Evolutionary conservation across 1,140 invertebrate genomes (phyloP), one percentile per base, ranked within the genome.

Genomic region (Saccostrea glomerata): DNA sequence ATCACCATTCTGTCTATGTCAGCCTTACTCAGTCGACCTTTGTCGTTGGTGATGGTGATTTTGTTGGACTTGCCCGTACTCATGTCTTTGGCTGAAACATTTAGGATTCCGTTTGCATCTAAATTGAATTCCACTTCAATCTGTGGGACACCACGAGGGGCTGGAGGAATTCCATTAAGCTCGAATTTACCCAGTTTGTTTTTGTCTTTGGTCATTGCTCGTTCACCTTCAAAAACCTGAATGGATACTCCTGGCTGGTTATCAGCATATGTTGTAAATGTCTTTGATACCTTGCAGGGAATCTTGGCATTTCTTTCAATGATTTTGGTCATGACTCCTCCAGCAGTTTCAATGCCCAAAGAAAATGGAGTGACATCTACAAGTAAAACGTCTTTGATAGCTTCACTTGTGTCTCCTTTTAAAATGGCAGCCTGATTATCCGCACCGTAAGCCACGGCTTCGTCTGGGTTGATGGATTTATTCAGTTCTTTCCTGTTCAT

Each of bases 131-230:
- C 96, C 12, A 96, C 94, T 77, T 95, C 93, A 77, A 95, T 98
- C 95, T 98, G 97, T 47, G 98, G 98, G 0, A 98, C 97, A 86
- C 98, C 98, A 83, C 98, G 96, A 0, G 98, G 98, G 89, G 98
- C 98, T 15, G 98, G 98, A 47, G 98, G 98, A 91, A 99, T 98
- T 77, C 98, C 98, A 88, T 97, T 97, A 13, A 99, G 96, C 92
- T 99, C 98, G 60, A 93, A 93, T 11, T 63, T 25, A 4, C 92
- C 92, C 15, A 93, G 89, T 25, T 85, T 70, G 58, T 98, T 98
- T 90, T 96, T 96, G 91, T 96, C 96, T 91, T 96, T 96, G 87
- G 98, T 98, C 97, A 98, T 98, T 36, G 97, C 97, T 92, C 98
- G 96, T 95, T 98, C 98, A n/a, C 98, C 98, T 95, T 98, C 98